Evolutionary conservation across 1,140 invertebrate genomes (phyloP).

Genomic region (Euura lappo): DNA sequence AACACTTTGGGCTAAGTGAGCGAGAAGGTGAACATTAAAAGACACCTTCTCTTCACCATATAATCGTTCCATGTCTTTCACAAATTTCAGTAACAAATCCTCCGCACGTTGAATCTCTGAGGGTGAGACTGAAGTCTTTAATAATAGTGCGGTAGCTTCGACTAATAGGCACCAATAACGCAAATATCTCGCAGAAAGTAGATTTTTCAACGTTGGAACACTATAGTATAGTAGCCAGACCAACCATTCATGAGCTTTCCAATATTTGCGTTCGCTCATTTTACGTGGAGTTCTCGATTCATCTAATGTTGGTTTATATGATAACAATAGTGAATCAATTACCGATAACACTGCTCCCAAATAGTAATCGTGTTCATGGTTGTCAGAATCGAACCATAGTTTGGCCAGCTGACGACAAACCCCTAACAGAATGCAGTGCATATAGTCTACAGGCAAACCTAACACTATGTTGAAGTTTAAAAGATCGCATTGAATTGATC

Average conservation of each 20-base stretch:
- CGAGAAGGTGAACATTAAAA: constrained; percentile 30
- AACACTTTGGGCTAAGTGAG: constrained; percentile 24
- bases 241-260: constrained; percentile 36
- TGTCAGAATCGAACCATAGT: constrained; percentile 26
- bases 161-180: constrained; percentile 27
- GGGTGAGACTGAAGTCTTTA: constrained; percentile 12
- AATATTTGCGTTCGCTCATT: constrained; percentile 26
- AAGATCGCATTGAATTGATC: constrained; percentile 22
- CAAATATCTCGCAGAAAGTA: constrained; percentile 18
- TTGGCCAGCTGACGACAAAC: constrained; percentile 22
- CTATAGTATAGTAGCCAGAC: constrained; percentile 28
- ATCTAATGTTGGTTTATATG: constrained; percentile 20
- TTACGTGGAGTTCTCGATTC: constrained; percentile 27
- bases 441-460: constrained; percentile 26
- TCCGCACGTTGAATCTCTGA: constrained; percentile 22
- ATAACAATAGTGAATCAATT: constrained; percentile 20
- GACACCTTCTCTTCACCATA: constrained; percentile 21
- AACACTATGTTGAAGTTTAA: constrained; percentile 26
- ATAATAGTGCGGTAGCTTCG: constrained; percentile 19
- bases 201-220: constrained; percentile 15
- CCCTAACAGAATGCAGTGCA: constrained; percentile 32
- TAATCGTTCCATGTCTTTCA: constrained; percentile 21
- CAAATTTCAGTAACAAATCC: constrained; percentile 20
- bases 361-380: constrained; percentile 23
- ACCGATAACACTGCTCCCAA: constrained; percentile 13